Evolutionary conservation across 1,140 invertebrate genomes (phyloP).

Genomic region (Liolophura sinensis): DNA sequence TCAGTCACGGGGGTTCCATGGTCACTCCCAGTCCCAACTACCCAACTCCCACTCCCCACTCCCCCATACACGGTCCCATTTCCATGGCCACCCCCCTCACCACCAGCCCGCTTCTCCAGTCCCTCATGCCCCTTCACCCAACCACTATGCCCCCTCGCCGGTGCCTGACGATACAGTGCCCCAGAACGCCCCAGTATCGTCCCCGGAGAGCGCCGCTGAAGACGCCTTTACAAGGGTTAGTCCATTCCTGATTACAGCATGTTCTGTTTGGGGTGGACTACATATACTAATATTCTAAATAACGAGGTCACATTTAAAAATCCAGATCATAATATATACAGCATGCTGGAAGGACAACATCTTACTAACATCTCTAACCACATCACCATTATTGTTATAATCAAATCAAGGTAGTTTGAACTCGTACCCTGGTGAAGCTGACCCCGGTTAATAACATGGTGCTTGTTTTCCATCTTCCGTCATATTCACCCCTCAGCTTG

Average conservation of each 20-base stretch:
- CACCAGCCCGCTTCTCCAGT: constrained; percentile 1
- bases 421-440: too few relatives aligned
- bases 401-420: too few relatives aligned
- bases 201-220: constrained; percentile 16
- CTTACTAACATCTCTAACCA: too few relatives aligned
- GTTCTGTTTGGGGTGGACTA: too few relatives aligned
- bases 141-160: constrained; percentile 6
- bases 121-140: constrained; percentile 5
- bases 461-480: too few relatives aligned
- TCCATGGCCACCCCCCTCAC: constrained; percentile 1
- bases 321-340: too few relatives aligned
- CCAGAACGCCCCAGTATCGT: not conserved
- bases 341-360: too few relatives aligned
- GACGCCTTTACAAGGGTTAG: constrained; percentile 36
- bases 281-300: too few relatives aligned
- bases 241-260: constrained; percentile 4
- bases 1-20: not conserved
- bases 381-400: too few relatives aligned
- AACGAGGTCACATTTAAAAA: too few relatives aligned
- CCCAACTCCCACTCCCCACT: not conserved
- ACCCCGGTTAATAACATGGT: too few relatives aligned
- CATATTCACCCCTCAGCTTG: too few relatives aligned
- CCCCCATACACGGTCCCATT: constrained; percentile 1
- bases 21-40: not conserved
- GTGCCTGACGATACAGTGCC: constrained; percentile 3